These are phyloP conservation scores for Crocidura indochinensis DNA, from an alignment of 2,797 vertebrate genomes.

Conservation along the genomic window DNA sequence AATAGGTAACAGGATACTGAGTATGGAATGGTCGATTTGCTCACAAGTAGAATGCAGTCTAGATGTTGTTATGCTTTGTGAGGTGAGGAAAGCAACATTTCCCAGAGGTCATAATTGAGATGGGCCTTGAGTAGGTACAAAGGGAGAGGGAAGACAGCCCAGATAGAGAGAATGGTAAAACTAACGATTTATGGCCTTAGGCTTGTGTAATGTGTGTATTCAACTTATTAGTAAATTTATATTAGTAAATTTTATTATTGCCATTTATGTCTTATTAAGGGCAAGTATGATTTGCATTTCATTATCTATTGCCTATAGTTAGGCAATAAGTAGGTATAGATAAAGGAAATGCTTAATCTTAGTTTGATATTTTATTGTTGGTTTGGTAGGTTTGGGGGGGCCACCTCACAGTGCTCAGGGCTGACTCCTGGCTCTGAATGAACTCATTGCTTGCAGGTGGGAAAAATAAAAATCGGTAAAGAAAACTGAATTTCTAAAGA, in stretches of 20 bases:
- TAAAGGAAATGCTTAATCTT: slow-evolving; percentile 29
- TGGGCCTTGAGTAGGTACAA: background rate
- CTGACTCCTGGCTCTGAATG: background rate
- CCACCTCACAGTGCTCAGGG: no score
- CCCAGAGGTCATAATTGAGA: background rate
- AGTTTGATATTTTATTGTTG: background rate
- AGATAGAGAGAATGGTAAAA: background rate
- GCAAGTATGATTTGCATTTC: slow-evolving; percentile 2
- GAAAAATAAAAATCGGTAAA: slow-evolving; percentile 16
- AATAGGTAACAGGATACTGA: background rate
- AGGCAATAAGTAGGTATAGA: no score
- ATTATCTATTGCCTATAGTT: background rate
- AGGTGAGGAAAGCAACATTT: background rate
- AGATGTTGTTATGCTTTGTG: background rate
- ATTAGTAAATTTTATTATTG: no score
- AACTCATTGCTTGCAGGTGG: background rate
- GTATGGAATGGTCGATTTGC: background rate
- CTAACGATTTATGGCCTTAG: background rate
- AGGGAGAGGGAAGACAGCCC: no score
- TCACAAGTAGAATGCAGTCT: background rate
- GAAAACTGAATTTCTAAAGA: slow-evolving; percentile 5
- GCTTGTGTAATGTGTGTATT: background rate
- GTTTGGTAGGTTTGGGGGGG: no score
- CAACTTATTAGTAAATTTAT: background rate
- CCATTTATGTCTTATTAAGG: no score